Conservation (phyloP, 1,140 invertebrate species). For the Drosophila biarmipes region DNA sequence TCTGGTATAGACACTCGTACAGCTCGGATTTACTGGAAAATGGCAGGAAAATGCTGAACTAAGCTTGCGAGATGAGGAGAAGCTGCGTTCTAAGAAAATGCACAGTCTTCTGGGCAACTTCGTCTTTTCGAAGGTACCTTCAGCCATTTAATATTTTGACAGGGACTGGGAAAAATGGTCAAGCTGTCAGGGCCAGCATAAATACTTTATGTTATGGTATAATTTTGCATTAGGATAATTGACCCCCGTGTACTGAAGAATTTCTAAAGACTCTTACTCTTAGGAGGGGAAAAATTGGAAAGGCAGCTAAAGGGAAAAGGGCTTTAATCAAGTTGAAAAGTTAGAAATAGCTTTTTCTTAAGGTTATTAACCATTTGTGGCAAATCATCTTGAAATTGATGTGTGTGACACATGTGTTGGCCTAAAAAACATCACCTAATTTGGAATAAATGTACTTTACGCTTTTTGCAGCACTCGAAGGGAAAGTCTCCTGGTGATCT, state of each 20-base stretch:
- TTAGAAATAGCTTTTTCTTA: too few species aligned
- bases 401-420: too few species aligned
- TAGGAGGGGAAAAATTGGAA: background rate
- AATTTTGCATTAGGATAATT: conserved; percentile 3
- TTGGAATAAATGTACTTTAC: background rate
- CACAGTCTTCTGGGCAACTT: conserved; percentile 1
- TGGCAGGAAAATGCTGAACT: background rate
- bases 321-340: too few species aligned
- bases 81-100: conserved; percentile 2
- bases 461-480: background rate
- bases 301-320: background rate
- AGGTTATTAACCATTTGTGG: too few species aligned
- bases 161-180: background rate
- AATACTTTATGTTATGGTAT: background rate
- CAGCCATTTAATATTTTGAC: background rate
- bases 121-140: background rate
- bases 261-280: background rate
- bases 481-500: background rate
- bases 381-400: too few species aligned
- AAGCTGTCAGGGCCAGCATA: conserved; percentile 5
- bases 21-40: conserved; percentile 18
- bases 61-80: background rate
- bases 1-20: background rate
- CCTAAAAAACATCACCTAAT: too few species aligned
- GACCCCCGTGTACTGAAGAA: background rate